Base-by-base conservation (phyloP, 1,140 invertebrate species). In the Babylonia areolata region DNA sequence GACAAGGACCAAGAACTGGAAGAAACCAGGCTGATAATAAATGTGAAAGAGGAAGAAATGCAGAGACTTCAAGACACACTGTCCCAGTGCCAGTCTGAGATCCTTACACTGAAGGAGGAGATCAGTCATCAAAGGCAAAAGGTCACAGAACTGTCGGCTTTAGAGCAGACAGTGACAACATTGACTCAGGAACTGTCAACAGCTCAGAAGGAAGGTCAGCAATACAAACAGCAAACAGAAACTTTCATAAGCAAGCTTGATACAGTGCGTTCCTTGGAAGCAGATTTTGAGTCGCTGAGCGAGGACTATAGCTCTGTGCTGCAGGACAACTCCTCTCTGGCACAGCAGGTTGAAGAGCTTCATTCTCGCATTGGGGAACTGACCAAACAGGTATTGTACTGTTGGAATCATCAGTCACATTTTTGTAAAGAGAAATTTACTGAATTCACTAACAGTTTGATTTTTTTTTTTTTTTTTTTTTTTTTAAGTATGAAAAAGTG, bases 271-370 rank as follows among this genome's bases (percentile, higher is more conserved):
- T 85, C 86, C 46, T 42, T 92, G 20, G 89, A 92, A 64, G 78
- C 81, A n/a, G 92, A 94, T 73, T 93, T 90, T 86, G 87, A 89
- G 37, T 88, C 86, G 58, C 73, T 93, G 39, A 92, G 89, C 87
- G 90, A 90, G 39, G 90, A 93, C 46, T 91, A 93, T 84, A 90
- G 88, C 73, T 90, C 90, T 64, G 86, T 93, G 11, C 88, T 94
- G 17, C 88, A 87, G 64, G 92, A 93, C 69, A 94, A 94, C 64
- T 91, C 88, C 37, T 86, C 82, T 20, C 88, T 94, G 87, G 91
- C 90, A 2, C 90, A 91, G 51, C 91, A 93, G 85, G 91, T 94
- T 42, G 92, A 94, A 86, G 91, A 93, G 58, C 89, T 94, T 46
- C 90, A 93, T 85, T 79, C 84, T 5, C 87, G 88, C 85, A 84